phyloP scores from a whole-genome alignment of 2,797 vertebrate species.

The Spatula versicolor region DNA sequence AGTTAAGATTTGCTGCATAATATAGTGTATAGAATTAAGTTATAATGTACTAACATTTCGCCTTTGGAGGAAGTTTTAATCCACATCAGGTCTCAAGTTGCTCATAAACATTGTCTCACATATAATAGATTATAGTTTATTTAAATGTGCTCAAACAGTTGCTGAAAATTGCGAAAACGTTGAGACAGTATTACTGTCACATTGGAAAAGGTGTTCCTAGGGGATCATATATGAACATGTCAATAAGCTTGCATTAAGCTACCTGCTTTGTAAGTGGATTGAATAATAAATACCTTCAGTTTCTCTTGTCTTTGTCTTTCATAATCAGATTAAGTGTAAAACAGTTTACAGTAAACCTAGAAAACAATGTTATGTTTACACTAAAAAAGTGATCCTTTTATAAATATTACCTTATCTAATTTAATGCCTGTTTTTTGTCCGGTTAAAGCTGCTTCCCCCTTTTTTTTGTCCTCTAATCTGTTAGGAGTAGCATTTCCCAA shows the following conservation, averaged over 20 bases:
- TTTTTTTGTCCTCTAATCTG: background rate
- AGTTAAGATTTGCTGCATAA: conserved; percentile 81
- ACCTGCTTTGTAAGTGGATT: conserved; percentile 82
- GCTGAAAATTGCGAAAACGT: conserved; percentile 70
- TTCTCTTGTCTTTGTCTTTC: conserved; percentile 80
- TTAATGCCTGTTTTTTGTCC: conserved; percentile 50
- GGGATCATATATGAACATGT: conserved; percentile 78
- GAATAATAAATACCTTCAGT: conserved; percentile 81
- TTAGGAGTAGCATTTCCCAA: conserved; percentile 39
- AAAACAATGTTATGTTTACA: conserved; percentile 55
- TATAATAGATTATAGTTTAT: conserved; percentile 74
- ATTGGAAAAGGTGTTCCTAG: conserved; percentile 75
- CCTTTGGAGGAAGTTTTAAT: conserved; percentile 79
- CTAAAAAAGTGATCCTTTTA: conserved; percentile 25
- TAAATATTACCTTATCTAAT: conserved; percentile 28
- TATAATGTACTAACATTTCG: conserved; percentile 79
- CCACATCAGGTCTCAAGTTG: conserved; percentile 71
- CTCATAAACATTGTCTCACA: conserved; percentile 64
- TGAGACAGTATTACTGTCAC: conserved; percentile 73
- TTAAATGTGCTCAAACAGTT: conserved; percentile 74
- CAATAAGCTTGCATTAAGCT: conserved; percentile 81
- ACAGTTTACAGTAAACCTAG: conserved; percentile 63
- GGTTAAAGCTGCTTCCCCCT: conserved; percentile 50
- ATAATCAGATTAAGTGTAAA: conserved; percentile 61
- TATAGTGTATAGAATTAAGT: conserved; percentile 81